Evolutionary conservation across 2,797 vertebrate genomes (phyloP), one percentile per base, ranked within the genome.

Genomic region (Ptychadena robeensis): DNA sequence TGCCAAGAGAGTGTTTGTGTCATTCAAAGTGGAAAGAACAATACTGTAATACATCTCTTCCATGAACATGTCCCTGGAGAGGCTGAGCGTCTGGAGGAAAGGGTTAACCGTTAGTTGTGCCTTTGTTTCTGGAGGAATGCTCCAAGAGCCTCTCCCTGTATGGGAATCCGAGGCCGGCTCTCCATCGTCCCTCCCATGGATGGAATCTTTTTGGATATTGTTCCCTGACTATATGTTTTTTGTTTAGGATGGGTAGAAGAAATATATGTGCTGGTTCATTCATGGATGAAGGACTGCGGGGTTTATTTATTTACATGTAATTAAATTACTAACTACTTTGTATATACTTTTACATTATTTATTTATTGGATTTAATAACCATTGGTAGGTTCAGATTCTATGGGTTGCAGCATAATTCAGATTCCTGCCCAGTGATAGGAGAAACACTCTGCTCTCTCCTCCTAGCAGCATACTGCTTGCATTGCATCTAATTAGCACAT

Each of bases 111-210:
- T 25, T 28, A 69, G 57, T 76, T 61, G 64, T 80, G 71, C 25
- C 83, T 85, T 80, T 85, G 71, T 71, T 76, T 80, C 71, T 64
- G 70, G 74, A 85, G 72, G 83, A 85, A 85, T 85, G 83, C 83
- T 80, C 64, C 12, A 35, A 38, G 14, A 82, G 80, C 73, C 83
- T 83, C 57, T 84, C 85, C 84, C 85, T 71, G 48, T 86, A 80
- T 78, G 71, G 72, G 72, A 86, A 57, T 79, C 82, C 68, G 76
- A 68, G 83, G 73, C 73, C 61, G 73, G 77, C 30, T 81, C 66
- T 78, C 37, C 31, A 48, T 10, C 7, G 18, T 77, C 73, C 82
- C 48, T 78, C 73, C 85, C 78, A 73, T 53, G 78, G 57, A 28
- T 66, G 66, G 66, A 81, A 81, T 64, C 66, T 30, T 28, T 34